Base-by-base conservation (phyloP, 2,113 vertebrate species). In the Nanorana parkeri region DNA sequence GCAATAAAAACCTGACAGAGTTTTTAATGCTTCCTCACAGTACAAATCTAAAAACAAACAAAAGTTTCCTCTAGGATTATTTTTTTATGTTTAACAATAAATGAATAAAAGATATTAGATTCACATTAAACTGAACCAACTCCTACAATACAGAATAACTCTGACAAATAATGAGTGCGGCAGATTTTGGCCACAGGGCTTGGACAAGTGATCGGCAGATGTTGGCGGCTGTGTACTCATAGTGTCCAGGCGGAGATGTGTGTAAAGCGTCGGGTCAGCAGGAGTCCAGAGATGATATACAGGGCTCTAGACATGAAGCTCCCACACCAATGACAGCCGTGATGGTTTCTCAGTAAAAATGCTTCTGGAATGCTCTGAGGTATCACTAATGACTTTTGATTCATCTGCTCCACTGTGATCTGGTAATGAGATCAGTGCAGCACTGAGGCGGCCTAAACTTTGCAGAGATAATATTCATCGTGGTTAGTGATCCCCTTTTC, bases 331-430 rank as follows among this genome's bases (percentile, higher is more conserved):
- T 71, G 66, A 80, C 78, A 80, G 41, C 13, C 26, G 61, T 69
- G 79, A 81, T 81, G 68, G 51, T 73, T 81, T 73, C 60, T 17
- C 19, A 23, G 24, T 23, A 21, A 80, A 21, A 36, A 68, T n/a
- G 55, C 19, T 78, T 17, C 20, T n/a, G 78, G 78, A 80, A 80
- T 81, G 68, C 5, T n/a, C n/a, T 71, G 54, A 80, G 26, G 41
- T 67, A 11, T 29, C 16, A 65, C 41, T n/a, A 29, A 19, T 71
- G 36, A 60, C 68, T 47, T 56, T 24, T 32, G 21, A 64, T 41
- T 65, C 69, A 73, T 64, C 54, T 10, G 24, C 32, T 55, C 47
- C 26, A 16, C 17, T 10, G 3, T 73, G 8, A 23, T 16, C 36
- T 61, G 68, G 68, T 73, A 81, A 81, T 41, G 68, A 13, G 61